Evolutionary conservation across 2,888 invertebrate genomes (phyloP).

Genomic region (Acronicta alni): DNA sequence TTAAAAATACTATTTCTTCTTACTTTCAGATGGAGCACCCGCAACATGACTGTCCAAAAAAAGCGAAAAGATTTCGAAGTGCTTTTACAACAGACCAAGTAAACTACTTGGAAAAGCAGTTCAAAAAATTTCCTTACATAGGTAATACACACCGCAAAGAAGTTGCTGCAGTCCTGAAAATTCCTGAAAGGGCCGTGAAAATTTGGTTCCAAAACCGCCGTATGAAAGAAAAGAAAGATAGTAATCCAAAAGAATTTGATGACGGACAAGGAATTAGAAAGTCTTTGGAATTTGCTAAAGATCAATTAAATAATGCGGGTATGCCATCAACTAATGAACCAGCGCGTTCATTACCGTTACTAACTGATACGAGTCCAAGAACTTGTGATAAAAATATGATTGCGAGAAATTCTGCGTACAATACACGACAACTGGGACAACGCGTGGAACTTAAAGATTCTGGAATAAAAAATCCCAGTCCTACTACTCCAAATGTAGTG

Average conservation of each 20-base stretch:
- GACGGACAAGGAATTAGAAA: constrained; percentile 52
- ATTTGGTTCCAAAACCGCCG: constrained; percentile 96
- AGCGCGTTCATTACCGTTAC: constrained; percentile 57
- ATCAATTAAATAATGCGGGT: constrained; percentile 64
- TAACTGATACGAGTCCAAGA: constrained; percentile 23
- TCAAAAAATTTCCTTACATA: constrained; percentile 91
- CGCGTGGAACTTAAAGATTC: constrained; percentile 4
- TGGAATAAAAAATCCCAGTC: background rate
- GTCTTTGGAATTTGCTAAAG: constrained; percentile 53
- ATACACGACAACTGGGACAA: constrained; percentile 3
- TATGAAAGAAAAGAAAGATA: constrained; percentile 92
- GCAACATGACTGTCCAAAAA: constrained; percentile 49
- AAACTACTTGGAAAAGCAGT: constrained; percentile 92
- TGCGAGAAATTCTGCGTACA: constrained; percentile 3
- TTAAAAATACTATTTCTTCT: background rate
- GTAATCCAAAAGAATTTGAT: constrained; percentile 57
- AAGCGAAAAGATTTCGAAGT: constrained; percentile 82
- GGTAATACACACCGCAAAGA: constrained; percentile 91
- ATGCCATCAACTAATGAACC: constrained; percentile 63
- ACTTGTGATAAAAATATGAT: constrained; percentile 1
- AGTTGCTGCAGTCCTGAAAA: constrained; percentile 90
- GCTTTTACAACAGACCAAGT: constrained; percentile 94
- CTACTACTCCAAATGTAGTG: constrained; percentile 8
- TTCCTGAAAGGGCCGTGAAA: constrained; percentile 93
- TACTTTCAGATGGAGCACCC: constrained; percentile 55